Conservation (phyloP, 2,797 vertebrate species). For the Tapera naevia region DNA sequence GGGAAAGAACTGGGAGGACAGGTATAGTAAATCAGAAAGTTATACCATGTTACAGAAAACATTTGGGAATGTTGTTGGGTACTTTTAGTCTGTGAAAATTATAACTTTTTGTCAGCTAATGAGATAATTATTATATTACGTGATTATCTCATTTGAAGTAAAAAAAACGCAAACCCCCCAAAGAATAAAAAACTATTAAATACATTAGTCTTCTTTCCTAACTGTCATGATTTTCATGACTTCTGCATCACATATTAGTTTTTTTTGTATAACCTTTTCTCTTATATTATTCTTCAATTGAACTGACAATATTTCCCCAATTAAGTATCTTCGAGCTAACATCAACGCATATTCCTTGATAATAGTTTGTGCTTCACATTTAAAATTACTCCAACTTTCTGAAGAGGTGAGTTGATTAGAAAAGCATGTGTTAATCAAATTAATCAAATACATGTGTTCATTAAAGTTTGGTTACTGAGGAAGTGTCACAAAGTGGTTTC, state of each 20-base stretch:
- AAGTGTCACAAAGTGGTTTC: background rate
- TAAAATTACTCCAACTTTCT: background rate
- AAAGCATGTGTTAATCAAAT: background rate
- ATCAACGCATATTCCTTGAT: background rate
- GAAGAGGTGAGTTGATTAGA: background rate
- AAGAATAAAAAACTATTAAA: background rate
- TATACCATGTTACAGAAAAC: constrained; percentile 24
- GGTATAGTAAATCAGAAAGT: constrained; percentile 25
- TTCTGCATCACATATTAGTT: background rate
- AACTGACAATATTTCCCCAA: background rate
- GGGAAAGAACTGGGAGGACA: background rate
- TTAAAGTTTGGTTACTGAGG: background rate
- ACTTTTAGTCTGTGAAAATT: background rate
- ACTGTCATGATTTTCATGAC: background rate
- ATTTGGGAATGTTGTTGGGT: background rate
- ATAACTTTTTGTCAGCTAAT: constrained; percentile 12
- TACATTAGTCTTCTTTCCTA: background rate
- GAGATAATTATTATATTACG: background rate
- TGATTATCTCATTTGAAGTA: background rate
- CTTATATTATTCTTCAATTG: background rate
- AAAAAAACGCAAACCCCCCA: background rate
- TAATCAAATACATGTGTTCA: background rate
- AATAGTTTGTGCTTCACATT: background rate
- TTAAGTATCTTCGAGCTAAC: constrained; percentile 18
- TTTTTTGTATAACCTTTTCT: background rate